These are phyloP conservation scores for Callipepla squamata DNA, from an alignment of 2,113 vertebrate species.

Conservation along the genomic window DNA sequence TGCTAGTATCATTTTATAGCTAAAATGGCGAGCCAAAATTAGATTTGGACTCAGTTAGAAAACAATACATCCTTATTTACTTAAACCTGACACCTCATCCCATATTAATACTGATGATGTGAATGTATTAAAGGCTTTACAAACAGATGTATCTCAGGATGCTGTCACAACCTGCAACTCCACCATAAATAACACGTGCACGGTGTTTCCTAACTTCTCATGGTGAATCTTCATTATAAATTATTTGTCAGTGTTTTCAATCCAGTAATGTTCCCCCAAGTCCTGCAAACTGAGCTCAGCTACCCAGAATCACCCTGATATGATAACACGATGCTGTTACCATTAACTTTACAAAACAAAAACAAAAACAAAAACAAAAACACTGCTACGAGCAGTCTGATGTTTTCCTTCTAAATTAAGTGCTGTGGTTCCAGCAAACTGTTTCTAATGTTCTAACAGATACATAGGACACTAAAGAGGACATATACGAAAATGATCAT, in stretches of 20 bases:
- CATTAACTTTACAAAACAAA: neutral
- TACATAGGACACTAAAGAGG: neutral
- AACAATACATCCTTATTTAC: neutral
- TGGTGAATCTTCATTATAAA: neutral
- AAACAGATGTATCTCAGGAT: neutral
- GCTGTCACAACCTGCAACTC: neutral
- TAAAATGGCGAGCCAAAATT: neutral
- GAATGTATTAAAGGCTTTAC: neutral
- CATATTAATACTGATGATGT: neutral
- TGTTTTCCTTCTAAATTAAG: slow-evolving; percentile 18
- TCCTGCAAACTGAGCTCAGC: neutral
- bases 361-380: neutral
- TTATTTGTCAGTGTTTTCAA: slow-evolving; percentile 1
- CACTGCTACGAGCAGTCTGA: neutral
- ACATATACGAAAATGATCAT: neutral
- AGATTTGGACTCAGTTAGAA: neutral
- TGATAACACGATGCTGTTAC: neutral
- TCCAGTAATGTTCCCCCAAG: neutral
- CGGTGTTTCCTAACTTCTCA: neutral
- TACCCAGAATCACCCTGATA: neutral
- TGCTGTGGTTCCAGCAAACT: neutral
- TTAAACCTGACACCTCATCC: neutral
- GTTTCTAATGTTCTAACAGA: neutral
- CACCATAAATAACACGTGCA: neutral
- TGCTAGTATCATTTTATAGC: neutral